Evolutionary conservation across 2,113 vertebrate species (phyloP), one percentile per base, ranked within the genome.

Genomic region (Coreoperca whiteheadi): DNA sequence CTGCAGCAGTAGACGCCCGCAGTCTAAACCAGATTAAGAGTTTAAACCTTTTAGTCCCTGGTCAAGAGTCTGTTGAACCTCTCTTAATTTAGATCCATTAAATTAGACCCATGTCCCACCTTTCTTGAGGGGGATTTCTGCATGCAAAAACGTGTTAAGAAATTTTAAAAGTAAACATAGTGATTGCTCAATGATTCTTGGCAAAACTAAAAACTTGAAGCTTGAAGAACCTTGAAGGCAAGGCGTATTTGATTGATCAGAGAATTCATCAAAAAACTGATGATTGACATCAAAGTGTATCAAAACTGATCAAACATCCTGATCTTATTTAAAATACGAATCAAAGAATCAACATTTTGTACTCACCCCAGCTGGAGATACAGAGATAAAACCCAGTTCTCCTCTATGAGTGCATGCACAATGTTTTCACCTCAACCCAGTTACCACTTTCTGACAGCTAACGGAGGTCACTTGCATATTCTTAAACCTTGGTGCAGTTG

Each of bases 21-120:
- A n/a, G 64, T 72, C 59, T 82, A 82, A 90, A 92, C 81, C 71
- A 77, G 90, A 93, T 88, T 88, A 93, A 68, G 73, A 69, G 61
- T 81, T 71, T 86, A 90, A 91, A 90, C 74, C 65, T 66, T 83
- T 87, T 59, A 90, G 82, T 70, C 70, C n/a, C n/a, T 10, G 65
- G 48, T 79, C 15, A 53, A 77, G 56, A 84, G 59, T 56, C 61
- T 51, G 74, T 74, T 91, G 46, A 85, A 67, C 76, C 39, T 76
- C 32, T 71, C 67, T 37, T 53, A 73, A 69, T 74, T 56, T 75
- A 66, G 32, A 68, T 12, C 18, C 32, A 51, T 51, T 21, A 51
- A 21, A 8, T 7, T 51, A 8, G 18, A 21, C 50, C 18, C 20
- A 8, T 3, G 2, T 51, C 2, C 50, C 50, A 34, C 2, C 14